phyloP scores from a whole-genome alignment of 2,888 invertebrate species.

The Ophonus ardosiacus region DNA sequence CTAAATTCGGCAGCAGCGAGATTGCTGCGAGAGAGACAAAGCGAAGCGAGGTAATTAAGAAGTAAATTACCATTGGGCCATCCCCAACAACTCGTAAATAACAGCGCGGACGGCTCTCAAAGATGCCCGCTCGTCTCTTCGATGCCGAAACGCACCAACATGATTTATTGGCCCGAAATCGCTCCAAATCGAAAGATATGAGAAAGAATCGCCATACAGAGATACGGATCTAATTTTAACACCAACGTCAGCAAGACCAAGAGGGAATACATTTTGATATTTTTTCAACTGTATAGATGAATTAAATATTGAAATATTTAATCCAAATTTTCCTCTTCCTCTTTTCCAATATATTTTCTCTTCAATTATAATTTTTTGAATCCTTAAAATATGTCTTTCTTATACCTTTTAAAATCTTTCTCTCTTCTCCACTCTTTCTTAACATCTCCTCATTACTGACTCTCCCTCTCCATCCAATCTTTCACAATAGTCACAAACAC shows the following conservation, averaged over 20 bases:
- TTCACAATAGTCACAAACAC: too few species aligned
- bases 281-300: background rate
- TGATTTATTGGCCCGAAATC: conserved; percentile 29
- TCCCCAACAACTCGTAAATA: conserved; percentile 59
- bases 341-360: too few species aligned
- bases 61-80: conserved; percentile 62
- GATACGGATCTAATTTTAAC: background rate
- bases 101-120: conserved; percentile 47
- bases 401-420: too few species aligned
- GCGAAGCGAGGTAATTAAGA: conserved; percentile 60
- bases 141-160: background rate
- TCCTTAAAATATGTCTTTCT: too few species aligned
- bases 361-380: too few species aligned
- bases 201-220: background rate
- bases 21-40: conserved; percentile 35
- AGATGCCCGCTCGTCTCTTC: conserved; percentile 7
- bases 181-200: conserved; percentile 38
- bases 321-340: too few species aligned
- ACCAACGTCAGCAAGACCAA: background rate
- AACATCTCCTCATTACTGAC: too few species aligned
- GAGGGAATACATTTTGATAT: background rate
- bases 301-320: too few species aligned
- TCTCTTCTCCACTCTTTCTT: too few species aligned
- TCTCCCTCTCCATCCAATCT: too few species aligned
- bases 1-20: conserved; percentile 44